A percentile compares a stretch with the other conserved stretches of the same genome.
Evolutionary conservation across 2,888 invertebrate genomes (phyloP).

Genomic region (Microctonus aethiopoides): DNA sequence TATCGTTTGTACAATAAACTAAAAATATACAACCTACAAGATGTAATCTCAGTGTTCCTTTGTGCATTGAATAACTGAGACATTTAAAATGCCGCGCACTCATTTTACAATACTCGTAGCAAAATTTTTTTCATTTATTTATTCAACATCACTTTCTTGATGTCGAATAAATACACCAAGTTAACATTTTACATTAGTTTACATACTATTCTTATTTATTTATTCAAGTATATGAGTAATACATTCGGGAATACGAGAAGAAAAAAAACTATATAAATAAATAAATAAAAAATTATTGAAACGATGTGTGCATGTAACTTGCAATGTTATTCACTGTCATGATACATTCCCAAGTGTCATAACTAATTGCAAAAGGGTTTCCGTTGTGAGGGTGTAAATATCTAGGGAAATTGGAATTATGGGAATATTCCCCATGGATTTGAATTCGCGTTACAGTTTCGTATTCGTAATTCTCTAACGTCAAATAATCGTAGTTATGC

Average conservation of each 20-base stretch:
- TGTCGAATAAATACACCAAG: no score
- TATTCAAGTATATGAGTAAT: background rate
- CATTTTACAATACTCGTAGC: no score
- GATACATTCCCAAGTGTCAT: background rate
- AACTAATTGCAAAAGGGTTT: constrained; percentile 15
- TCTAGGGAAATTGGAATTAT: constrained; percentile 29
- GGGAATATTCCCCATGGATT: constrained; percentile 15
- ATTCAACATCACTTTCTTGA: no score
- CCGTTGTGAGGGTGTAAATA: constrained; percentile 5
- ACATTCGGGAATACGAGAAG: background rate
- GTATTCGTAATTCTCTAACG: constrained; percentile 31
- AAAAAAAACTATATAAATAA: no score
- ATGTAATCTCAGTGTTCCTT: no score
- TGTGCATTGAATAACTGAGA: no score
- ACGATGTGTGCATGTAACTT: background rate
- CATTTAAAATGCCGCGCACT: no score
- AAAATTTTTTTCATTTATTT: no score
- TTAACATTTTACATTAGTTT: no score
- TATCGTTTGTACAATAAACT: no score
- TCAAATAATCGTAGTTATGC: constrained; percentile 56
- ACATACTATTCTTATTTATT: background rate
- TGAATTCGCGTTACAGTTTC: constrained; percentile 4
- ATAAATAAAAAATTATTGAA: background rate
- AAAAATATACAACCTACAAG: no score
- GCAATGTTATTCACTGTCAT: background rate